Evolutionary conservation across 2,888 invertebrate species (phyloP).

Genomic region (Pseudanteris insignis): DNA sequence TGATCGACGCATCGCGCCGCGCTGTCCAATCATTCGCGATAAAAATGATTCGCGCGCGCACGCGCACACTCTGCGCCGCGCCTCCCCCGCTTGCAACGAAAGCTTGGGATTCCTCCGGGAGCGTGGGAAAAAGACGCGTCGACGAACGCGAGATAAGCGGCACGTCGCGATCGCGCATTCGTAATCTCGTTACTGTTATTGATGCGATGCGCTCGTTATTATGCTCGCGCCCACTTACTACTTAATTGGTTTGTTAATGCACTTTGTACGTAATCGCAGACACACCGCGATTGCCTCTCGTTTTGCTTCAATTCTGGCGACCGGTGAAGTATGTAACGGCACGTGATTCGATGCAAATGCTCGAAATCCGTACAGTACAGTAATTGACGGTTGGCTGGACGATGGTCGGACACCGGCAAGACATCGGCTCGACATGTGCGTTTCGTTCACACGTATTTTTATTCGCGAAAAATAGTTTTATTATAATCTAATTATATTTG

Average conservation of each 20-base stretch:
- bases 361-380: too few species aligned
- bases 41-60: constrained; percentile 25
- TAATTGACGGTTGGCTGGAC: background rate
- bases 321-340: too few species aligned
- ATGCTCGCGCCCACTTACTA: constrained; percentile 31
- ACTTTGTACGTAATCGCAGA: constrained; percentile 35
- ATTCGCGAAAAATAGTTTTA: too few species aligned
- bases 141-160: constrained; percentile 30
- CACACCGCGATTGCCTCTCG: constrained; percentile 26
- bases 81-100: constrained; percentile 22
- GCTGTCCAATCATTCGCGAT: constrained; percentile 32
- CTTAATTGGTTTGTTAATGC: constrained; percentile 43
- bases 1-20: too few species aligned
- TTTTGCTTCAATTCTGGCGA: constrained; percentile 9
- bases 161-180: too few species aligned
- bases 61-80: constrained; percentile 1
- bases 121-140: constrained; percentile 41
- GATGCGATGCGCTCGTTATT: constrained; percentile 35
- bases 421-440: too few species aligned
- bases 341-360: too few species aligned
- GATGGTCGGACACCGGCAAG: background rate
- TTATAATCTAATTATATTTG: too few species aligned
- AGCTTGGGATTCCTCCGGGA: constrained; percentile 41
- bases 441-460: too few species aligned
- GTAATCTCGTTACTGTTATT: constrained; percentile 36